Conservation (phyloP, 2,113 vertebrate species). For the Labeo rohita region DNA sequence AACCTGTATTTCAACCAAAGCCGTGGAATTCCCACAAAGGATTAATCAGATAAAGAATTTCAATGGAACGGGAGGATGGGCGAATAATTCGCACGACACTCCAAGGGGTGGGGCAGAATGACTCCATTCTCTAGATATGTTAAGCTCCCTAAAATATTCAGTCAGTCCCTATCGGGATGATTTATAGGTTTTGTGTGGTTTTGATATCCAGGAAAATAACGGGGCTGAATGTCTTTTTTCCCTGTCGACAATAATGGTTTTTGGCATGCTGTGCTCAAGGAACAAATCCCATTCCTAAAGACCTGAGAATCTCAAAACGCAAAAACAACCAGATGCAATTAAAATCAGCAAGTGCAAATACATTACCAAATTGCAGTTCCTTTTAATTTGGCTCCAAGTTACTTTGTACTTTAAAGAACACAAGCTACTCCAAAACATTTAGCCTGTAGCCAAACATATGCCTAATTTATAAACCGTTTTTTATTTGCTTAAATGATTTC, state of each 20-base stretch:
- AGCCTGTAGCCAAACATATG: background rate
- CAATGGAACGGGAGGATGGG: constrained; percentile 10
- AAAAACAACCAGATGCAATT: background rate
- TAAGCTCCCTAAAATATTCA: background rate
- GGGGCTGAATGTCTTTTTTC: background rate
- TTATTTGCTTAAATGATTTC: background rate
- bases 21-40: constrained; percentile 29
- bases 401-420: background rate
- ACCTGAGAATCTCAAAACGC: background rate
- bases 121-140: background rate
- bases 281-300: background rate
- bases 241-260: background rate
- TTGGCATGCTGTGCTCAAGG: background rate
- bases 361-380: background rate
- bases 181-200: background rate
- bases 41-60: constrained; percentile 46
- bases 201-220: background rate
- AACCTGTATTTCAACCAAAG: constrained; percentile 10
- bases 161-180: background rate
- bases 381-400: background rate
- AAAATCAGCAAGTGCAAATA: background rate
- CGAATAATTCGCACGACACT: background rate
- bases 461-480: background rate
- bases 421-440: background rate
- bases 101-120: constrained; percentile 4